These are phyloP conservation scores for Takifugu rubripes DNA, from an alignment of 2,797 vertebrate genomes.

Conservation along the genomic window DNA sequence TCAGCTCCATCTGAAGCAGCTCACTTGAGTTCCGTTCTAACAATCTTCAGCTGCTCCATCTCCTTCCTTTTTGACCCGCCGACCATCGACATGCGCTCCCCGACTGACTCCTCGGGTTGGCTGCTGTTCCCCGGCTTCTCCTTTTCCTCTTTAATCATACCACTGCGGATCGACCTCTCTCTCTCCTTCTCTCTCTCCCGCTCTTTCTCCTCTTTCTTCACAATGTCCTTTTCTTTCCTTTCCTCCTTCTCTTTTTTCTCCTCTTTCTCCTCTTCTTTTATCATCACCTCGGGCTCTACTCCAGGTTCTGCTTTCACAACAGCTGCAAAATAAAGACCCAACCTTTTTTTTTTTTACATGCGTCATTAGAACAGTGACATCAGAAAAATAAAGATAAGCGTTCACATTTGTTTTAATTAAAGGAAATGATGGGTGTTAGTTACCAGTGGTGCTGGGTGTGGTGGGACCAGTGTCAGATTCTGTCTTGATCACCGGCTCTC, in stretches of 20 bases:
- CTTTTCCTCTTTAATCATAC: slow-evolving; percentile 72
- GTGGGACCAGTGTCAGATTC: slow-evolving; percentile 82
- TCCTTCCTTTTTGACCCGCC: slow-evolving; percentile 91
- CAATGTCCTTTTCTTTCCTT: slow-evolving; percentile 73
- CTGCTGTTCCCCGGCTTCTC: slow-evolving; percentile 72
- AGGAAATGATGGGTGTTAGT: neutral
- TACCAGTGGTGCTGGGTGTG: slow-evolving; percentile 72
- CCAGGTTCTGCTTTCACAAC: slow-evolving; percentile 72
- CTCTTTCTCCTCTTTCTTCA: slow-evolving; percentile 81
- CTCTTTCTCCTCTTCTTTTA: slow-evolving; percentile 86
- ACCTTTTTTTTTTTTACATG: neutral
- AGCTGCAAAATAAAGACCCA: slow-evolving; percentile 21
- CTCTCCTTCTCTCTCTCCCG: slow-evolving; percentile 75
- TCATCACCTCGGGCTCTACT: slow-evolving; percentile 76
- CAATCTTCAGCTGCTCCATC: slow-evolving; percentile 89
- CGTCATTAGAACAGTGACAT: too few relatives aligned
- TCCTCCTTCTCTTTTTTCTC: slow-evolving; percentile 81
- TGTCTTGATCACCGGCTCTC: slow-evolving; percentile 76
- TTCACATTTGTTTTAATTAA: neutral
- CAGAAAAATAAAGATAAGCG: neutral
- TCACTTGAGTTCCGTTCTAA: slow-evolving; percentile 92
- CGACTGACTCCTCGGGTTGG: slow-evolving; percentile 68
- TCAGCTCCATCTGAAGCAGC: slow-evolving; percentile 16
- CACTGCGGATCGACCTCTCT: slow-evolving; percentile 63
- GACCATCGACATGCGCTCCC: slow-evolving; percentile 71